phyloP scores from a whole-genome alignment of 1,140 invertebrate genomes.

The Tribolium madens region DNA sequence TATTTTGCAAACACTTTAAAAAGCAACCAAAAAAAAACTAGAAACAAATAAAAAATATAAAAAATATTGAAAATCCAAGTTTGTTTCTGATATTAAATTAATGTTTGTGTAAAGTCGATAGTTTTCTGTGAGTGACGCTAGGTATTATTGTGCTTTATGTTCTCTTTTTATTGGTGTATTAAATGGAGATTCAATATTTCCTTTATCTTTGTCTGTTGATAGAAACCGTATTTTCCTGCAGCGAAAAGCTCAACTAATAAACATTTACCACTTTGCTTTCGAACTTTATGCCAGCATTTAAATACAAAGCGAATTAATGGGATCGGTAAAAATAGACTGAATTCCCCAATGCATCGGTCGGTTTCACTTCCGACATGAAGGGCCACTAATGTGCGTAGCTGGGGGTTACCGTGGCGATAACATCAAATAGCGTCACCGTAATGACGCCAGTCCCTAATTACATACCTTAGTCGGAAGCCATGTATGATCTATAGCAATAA shows the following conservation, averaged over 20 bases:
- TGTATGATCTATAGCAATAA: conserved; percentile 35
- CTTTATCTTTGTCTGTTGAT: no score
- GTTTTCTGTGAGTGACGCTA: no score
- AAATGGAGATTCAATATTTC: no score
- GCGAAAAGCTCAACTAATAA: conserved; percentile 7
- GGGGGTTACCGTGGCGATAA: conserved; percentile 35
- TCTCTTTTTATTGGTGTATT: no score
- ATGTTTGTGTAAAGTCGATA: no score
- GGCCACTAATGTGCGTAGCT: conserved; percentile 31
- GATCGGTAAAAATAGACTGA: conserved; percentile 25
- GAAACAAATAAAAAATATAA: no score
- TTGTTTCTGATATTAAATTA: no score
- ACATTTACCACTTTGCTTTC: neutral
- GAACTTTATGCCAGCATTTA: conserved; percentile 17
- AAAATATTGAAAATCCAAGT: no score
- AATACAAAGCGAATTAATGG: conserved; percentile 29
- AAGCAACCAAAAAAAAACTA: no score
- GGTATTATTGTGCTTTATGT: no score
- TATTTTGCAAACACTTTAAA: no score
- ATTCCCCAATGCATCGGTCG: conserved; percentile 36
- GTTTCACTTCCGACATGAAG: conserved; percentile 17
- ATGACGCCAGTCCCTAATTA: conserved; percentile 40
- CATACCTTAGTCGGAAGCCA: conserved; percentile 34
- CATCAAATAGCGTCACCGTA: conserved; percentile 37
- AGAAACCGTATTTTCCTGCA: neutral